phyloP scores from a whole-genome alignment of 2,888 invertebrate genomes.

The Anticlea derivata region DNA sequence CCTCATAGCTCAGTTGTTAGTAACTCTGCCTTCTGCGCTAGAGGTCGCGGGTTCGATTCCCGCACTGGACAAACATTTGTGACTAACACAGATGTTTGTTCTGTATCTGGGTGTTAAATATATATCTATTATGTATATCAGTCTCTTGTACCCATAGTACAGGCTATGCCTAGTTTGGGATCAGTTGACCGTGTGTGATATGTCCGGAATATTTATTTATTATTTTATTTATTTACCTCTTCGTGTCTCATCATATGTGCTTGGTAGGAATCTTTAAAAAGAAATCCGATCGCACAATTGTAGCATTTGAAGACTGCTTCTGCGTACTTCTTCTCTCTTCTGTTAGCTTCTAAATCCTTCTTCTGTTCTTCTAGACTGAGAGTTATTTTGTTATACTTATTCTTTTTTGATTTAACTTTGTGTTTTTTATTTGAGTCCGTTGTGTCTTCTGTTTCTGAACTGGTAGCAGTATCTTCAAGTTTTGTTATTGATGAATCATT shows the following conservation, averaged over 20 bases:
- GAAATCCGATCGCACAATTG: constrained; percentile 65
- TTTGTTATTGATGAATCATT: too few species aligned
- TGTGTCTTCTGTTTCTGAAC: background rate
- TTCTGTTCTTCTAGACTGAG: constrained; percentile 69
- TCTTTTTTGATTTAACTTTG: constrained; percentile 40
- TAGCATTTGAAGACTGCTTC: constrained; percentile 72
- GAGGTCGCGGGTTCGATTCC: too few species aligned
- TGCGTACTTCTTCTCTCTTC: constrained; percentile 65
- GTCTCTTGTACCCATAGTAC: too few species aligned
- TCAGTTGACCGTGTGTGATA: too few species aligned
- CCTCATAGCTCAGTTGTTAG: too few species aligned
- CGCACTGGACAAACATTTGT: too few species aligned
- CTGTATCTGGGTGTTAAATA: too few species aligned
- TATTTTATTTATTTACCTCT: constrained; percentile 47
- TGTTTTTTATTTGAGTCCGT: background rate
- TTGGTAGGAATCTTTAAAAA: constrained; percentile 75
- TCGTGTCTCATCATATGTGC: constrained; percentile 79
- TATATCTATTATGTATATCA: too few species aligned
- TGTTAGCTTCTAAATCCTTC: constrained; percentile 59
- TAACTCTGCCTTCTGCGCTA: too few species aligned
- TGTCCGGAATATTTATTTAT: background rate
- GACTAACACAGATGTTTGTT: too few species aligned
- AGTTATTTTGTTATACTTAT: constrained; percentile 53
- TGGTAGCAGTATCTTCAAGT: background rate
- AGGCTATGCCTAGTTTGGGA: too few species aligned